phyloP scores from a whole-genome alignment of 2,113 vertebrate species.

The Tamias sibiricus region DNA sequence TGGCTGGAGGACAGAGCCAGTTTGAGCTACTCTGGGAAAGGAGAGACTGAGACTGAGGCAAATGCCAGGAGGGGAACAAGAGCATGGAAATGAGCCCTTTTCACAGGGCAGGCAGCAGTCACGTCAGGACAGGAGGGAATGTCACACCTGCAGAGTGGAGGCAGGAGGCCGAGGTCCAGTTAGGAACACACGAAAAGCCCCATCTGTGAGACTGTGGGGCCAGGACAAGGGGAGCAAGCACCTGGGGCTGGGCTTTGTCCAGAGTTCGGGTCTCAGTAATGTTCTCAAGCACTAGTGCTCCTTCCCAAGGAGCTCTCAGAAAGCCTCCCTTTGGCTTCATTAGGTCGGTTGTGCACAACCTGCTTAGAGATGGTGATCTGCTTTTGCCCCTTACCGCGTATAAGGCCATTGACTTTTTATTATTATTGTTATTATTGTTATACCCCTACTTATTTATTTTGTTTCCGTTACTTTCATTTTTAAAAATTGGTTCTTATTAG shows the following conservation, averaged over 20 bases:
- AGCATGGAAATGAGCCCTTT: background rate
- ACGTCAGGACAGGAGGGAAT: background rate
- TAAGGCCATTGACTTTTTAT: background rate
- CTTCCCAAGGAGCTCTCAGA: background rate
- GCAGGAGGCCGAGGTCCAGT: background rate
- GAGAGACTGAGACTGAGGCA: background rate
- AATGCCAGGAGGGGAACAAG: background rate
- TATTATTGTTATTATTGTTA: too few relatives aligned
- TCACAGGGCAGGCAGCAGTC: background rate
- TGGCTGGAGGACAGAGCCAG: background rate
- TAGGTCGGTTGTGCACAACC: fast-evolving
- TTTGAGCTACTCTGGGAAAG: background rate
- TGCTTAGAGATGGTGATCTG: background rate
- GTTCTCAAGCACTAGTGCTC: background rate
- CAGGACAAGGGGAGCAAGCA: background rate
- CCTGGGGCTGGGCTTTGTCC: background rate
- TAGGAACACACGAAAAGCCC: background rate
- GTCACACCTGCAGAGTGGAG: background rate
- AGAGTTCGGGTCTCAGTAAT: background rate
- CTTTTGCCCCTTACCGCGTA: background rate
- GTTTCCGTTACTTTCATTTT: too few relatives aligned
- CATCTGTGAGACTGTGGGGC: background rate
- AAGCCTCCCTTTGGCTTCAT: background rate
- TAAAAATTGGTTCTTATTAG: too few relatives aligned
- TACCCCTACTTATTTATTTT: too few relatives aligned